phyloP scores from a whole-genome alignment of 2,888 invertebrate genomes.

The Heteromurus nitidus region DNA sequence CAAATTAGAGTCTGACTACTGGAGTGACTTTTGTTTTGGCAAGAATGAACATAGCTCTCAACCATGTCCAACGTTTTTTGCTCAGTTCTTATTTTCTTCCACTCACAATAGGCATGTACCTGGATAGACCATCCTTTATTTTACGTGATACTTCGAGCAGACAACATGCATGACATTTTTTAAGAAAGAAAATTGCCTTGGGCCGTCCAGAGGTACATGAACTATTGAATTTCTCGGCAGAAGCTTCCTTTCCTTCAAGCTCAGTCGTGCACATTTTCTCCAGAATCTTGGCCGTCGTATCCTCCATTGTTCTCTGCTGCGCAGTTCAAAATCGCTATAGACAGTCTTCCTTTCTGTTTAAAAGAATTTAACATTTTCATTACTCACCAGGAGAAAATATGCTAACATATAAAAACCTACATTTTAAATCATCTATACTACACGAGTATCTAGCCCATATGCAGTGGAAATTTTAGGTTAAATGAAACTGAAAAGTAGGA shows the following conservation, averaged over 20 bases:
- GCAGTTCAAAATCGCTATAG: too few species aligned
- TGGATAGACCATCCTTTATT: too few species aligned
- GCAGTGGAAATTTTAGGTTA: too few species aligned
- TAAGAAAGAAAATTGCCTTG: conserved; percentile 32
- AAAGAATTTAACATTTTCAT: too few species aligned
- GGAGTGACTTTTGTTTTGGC: not conserved
- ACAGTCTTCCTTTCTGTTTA: too few species aligned
- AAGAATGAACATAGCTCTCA: not conserved
- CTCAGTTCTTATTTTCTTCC: not conserved
- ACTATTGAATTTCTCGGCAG: not conserved
- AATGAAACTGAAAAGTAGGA: too few species aligned
- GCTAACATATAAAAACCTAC: too few species aligned
- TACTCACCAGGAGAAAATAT: too few species aligned
- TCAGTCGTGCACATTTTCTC: not conserved
- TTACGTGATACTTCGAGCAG: not conserved
- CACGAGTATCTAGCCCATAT: too few species aligned
- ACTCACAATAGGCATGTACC: too few species aligned
- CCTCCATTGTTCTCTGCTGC: conserved; percentile 8
- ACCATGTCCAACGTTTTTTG: not conserved
- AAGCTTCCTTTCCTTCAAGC: not conserved
- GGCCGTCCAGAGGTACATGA: not conserved
- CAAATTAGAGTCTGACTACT: conserved; percentile 14
- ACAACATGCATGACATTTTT: conserved; percentile 24
- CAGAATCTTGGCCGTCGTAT: not conserved
- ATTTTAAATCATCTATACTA: too few species aligned